Evolutionary conservation across 1,140 invertebrate species (phyloP).

Genomic region (Platyscapa corneri): DNA sequence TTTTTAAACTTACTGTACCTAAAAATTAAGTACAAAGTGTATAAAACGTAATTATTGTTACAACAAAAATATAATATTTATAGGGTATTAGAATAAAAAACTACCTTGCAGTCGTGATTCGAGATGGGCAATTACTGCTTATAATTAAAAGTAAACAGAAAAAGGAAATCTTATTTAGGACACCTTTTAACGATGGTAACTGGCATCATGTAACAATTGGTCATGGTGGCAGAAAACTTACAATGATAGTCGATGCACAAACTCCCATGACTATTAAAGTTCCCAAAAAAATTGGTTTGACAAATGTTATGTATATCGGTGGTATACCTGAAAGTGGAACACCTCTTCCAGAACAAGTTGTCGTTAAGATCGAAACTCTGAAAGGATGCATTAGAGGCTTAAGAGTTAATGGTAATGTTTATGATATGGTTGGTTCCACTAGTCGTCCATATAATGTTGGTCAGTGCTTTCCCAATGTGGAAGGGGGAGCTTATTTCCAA

Average conservation of each 20-base stretch:
- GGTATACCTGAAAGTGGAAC: conserved; percentile 80
- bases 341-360: conserved; percentile 74
- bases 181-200: conserved; percentile 84
- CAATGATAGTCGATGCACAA: conserved; percentile 81
- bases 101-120: conserved; percentile 82
- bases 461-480: conserved; percentile 90
- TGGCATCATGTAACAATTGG: conserved; percentile 86
- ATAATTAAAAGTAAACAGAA: conserved; percentile 80
- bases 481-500: conserved; percentile 89
- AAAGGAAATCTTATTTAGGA: conserved; percentile 78
- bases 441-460: conserved; percentile 83
- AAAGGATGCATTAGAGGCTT: conserved; percentile 89
- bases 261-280: conserved; percentile 79
- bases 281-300: conserved; percentile 80
- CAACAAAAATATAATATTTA: background rate
- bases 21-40: no score
- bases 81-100: conserved; percentile 82
- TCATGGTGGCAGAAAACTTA: conserved; percentile 79
- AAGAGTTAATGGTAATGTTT: conserved; percentile 82
- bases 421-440: conserved; percentile 84
- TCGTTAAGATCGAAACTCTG: conserved; percentile 83
- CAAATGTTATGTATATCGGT: conserved; percentile 85
- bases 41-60: background rate
- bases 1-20: no score
- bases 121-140: conserved; percentile 82